Evolutionary conservation across 2,888 invertebrate species (phyloP), one percentile per base, ranked within the genome.

Genomic region (Hypercompe scribonia): DNA sequence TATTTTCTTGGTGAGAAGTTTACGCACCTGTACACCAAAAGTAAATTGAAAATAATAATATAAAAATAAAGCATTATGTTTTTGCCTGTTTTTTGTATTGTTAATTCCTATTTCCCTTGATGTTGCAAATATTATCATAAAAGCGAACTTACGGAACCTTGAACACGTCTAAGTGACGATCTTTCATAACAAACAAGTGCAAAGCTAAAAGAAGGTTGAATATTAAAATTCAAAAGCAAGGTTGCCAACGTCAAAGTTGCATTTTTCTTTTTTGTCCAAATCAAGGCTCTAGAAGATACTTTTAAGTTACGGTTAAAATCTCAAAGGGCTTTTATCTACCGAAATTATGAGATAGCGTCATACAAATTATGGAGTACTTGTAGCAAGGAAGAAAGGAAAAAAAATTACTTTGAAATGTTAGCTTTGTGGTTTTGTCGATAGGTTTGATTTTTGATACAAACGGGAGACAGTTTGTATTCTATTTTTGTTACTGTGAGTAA

Each of bases 331-430:
- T 83, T 83, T 78, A 83, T 85, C 75, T 74, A 75, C 75, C 70
- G 46, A 85, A 85, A 81, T 83, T 78, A 81, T 85, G 76, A 72
- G 50, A 66, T 68, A 77, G 74, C 77, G 70, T 68, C 77, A 69
- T 81, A 78, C 75, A 78, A 83, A 83, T 83, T 78, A 83, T 70
- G 68, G 73, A 78, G 79, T 76, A 73, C 68, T 78, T 78, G 69
- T 64, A 2, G 42, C 65, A 64, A 46, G 68, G 61, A 75, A 72
- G 73, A 68, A 61, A 58, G 39, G 18, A 50, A 66, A 61, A 69
- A 73, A 74, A 71, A 42, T 84, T 63, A 24, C 68, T 31, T 61
- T 58, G 34, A 39, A 65, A 18, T 71, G 75, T 70, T 74, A 39
- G n/a, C 28, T 74, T 72, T 72, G 63, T 63, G 21, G 1, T 54